phyloP scores from a whole-genome alignment of 2,113 vertebrate genomes.

The Epinephelus fuscoguttatus region DNA sequence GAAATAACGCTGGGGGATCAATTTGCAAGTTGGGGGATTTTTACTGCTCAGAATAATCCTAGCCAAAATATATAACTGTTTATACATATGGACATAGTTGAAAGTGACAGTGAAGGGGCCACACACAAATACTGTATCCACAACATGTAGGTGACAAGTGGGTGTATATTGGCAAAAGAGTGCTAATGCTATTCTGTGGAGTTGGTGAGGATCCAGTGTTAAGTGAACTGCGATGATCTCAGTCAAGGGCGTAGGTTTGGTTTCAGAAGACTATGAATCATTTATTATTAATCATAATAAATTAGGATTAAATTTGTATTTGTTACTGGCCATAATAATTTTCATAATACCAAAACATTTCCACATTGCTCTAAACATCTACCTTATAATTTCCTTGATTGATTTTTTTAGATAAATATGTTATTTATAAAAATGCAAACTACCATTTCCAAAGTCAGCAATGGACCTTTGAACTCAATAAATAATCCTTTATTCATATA shows the following conservation, averaged over 20 bases:
- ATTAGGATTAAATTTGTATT: too few species aligned
- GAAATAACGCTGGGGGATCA: constrained; percentile 65
- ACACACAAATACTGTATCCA: constrained; percentile 6
- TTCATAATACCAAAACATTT: background rate
- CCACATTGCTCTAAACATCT: background rate
- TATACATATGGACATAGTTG: constrained; percentile 41
- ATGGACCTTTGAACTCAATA: background rate
- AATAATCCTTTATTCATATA: background rate
- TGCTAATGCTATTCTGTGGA: background rate
- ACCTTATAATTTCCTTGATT: background rate
- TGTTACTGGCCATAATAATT: background rate
- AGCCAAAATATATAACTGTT: constrained; percentile 44
- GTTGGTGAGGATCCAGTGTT: background rate
- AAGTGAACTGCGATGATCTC: background rate
- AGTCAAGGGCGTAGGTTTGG: background rate
- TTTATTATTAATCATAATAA: background rate
- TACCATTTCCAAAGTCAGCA: background rate
- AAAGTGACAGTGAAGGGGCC: constrained; percentile 20
- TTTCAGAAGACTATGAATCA: background rate
- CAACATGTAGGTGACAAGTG: constrained; percentile 14
- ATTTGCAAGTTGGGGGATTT: constrained; percentile 57
- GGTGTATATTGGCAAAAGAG: constrained; percentile 18
- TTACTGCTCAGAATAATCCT: constrained; percentile 33
- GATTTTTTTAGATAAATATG: background rate
- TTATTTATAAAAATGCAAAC: background rate